These are phyloP conservation scores for Drosophila mimetica DNA, from an alignment of 2,888 invertebrate genomes.

Conservation along the genomic window DNA sequence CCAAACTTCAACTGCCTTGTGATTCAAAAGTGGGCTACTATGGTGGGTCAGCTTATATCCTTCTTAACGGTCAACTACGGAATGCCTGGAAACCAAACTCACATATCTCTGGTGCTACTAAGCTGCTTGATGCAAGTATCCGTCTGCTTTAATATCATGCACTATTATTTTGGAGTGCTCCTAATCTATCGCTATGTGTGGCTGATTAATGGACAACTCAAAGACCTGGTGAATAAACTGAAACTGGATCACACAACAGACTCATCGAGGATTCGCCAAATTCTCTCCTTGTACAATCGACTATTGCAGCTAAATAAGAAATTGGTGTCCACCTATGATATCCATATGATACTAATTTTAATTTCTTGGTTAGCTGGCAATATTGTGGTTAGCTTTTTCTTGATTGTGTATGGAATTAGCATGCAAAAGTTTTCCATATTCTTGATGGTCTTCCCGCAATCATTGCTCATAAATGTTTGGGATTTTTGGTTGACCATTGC, in stretches of 20 bases:
- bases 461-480: constrained; percentile 33
- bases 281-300: constrained; percentile 26
- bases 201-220: constrained; percentile 48
- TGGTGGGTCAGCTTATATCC: not conserved
- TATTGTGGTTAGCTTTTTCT: constrained; percentile 37
- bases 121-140: constrained; percentile 4
- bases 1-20: constrained; percentile 25
- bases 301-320: constrained; percentile 33
- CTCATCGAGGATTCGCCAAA: not conserved
- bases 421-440: not conserved
- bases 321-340: constrained; percentile 35
- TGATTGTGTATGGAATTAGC: constrained; percentile 45
- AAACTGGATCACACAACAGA: not conserved
- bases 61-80: not conserved
- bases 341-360: constrained; percentile 37
- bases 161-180: constrained; percentile 41
- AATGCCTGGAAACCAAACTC: not conserved
- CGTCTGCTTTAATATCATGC: constrained; percentile 38
- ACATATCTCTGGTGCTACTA: rapidly evolving
- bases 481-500: constrained; percentile 57
- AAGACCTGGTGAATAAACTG: constrained; percentile 5
- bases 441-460: constrained; percentile 1
- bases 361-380: constrained; percentile 34
- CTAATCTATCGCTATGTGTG: constrained; percentile 52
- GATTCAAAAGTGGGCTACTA: constrained; percentile 19